Evolutionary conservation across 2,797 vertebrate genomes (phyloP), one percentile per base, ranked within the genome.

Genomic region (Staurois parvus): DNA sequence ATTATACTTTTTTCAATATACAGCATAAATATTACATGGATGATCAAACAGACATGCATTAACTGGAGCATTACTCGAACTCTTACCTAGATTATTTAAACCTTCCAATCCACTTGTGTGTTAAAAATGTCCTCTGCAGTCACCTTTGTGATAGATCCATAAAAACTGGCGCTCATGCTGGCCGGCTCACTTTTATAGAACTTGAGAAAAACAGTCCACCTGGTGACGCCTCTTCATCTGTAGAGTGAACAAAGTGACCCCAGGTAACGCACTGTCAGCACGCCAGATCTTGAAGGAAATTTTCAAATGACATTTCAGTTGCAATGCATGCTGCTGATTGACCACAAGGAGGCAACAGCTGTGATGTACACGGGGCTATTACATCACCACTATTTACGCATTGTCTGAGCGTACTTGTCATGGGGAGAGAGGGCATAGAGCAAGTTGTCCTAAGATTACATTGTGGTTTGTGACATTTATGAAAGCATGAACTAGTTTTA

Each of bases 151-250:
- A 29, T 30, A 66, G 37, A 64, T 59, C 21, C 52, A 59, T 24
- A 59, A n/a, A 59, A 6, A 59, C 10, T 15, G 34, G 12, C 19
- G 1, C 30, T 59, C 68, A 69, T 40, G 24, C 79, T 81, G 30
- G 28, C 45, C 9, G 21, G 29, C 19, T 79, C 56, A 79, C 76
- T 37, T 77, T 82, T 86, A 86, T 76, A 86, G 79, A 59, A 76
- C 32, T 32, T 64, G 45, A n/a, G 45, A 32, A 34, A 56, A 29
- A 68, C 67, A 11, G 34, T 45, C 48, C 24, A 17, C n/a, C 24
- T 56, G 75, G 80, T 86, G 80, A 73, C 80, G 80, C 80, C 80
- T 72, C 56, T 64, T 72, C 42, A 32, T 32, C 6, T 28, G 48
- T 67, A 52, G 67, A 26, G 74, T 34, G 56, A 62, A 28, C 56